Conservation (phyloP, 2,797 vertebrate genomes). For the Oceanodroma leucorhoa region DNA sequence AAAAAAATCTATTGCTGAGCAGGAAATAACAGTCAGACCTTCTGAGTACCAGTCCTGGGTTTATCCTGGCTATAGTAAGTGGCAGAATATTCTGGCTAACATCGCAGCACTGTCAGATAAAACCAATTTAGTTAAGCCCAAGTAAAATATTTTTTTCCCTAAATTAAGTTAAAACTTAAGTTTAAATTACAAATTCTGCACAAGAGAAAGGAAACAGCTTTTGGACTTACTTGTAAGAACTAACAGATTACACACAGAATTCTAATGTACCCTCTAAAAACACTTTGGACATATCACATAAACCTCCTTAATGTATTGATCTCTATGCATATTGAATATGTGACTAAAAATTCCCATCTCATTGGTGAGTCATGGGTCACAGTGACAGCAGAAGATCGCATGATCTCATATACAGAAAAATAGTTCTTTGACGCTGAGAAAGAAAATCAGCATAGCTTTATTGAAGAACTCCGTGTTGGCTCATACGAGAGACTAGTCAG, state of each 20-base stretch:
- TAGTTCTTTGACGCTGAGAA: conserved; percentile 45
- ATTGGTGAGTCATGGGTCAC: conserved; percentile 45
- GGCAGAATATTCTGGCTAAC: background rate
- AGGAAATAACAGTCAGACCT: background rate
- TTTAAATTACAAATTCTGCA: background rate
- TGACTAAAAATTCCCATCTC: background rate
- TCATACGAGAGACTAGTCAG: background rate
- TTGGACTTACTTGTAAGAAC: background rate
- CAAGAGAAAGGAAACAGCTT: background rate
- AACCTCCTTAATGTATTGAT: background rate
- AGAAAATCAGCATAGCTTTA: conserved; percentile 45
- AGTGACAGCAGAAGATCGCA: background rate
- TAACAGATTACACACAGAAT: background rate
- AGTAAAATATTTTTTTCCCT: background rate
- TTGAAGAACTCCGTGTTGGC: background rate
- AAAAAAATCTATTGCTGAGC: background rate
- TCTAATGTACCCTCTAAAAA: background rate
- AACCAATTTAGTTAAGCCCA: background rate
- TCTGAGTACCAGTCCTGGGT: background rate
- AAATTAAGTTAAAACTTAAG: conserved; percentile 19
- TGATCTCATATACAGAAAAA: conserved; percentile 17
- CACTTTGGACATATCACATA: background rate
- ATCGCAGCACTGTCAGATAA: background rate
- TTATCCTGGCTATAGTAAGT: background rate
- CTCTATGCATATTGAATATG: background rate